Base-by-base conservation (phyloP, 1,140 invertebrate genomes). In the Neodiprion lecontei region DNA sequence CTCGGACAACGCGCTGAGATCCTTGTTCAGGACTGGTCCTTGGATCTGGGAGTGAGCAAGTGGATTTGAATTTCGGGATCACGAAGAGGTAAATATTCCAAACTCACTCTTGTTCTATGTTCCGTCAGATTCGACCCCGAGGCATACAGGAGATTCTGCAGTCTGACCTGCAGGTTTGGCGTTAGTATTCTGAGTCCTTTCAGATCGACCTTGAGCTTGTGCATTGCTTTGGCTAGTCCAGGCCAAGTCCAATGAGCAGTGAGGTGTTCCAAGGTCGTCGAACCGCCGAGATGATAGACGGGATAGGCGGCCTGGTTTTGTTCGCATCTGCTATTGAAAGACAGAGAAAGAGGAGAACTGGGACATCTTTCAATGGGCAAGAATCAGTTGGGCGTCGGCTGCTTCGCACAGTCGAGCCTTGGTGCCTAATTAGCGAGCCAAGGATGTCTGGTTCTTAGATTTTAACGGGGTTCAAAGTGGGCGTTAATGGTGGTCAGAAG, bases 1-100 rank as follows among this genome's bases (percentile, higher is more conserved):
- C 82, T 95, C 92, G 14, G 93, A 91, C 70, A 95, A 89, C 1
- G 93, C 92, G 66, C 90, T 91, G 66, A 95, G 83, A 84, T 95
- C 94, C 82, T 92, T 93, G 67, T 90, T 91, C 9, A 93, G 90
- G 66, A 95, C 89, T n/a, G 92, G 90, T n/a, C 91, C 91, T 77
- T 88, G 86, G 61, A 91, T 85, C 89, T 90, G 75, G 2, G 47
- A 69, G 5, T 9, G 65, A 50, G 28, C 28, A 40, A 40, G 28
- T 40, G 48, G 61, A 65, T 40, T 40, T 40, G 9, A 74, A 69
- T 71, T 48, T 48, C 11, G 73, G 47, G 50, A 65, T 48, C 7
- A 66, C 61, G 12, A 71, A 69, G 50, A 72, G 7, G 47, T 23
- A 21, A 5, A 11, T 17, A 69, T 40, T 47, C 23, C 4, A 11